Percentiles rank a stretch among this genome's conserved stretches.
Evolutionary conservation across 92 coral and sea anemone genomes (phyloP).

Genomic region (Bergia sp.): DNA sequence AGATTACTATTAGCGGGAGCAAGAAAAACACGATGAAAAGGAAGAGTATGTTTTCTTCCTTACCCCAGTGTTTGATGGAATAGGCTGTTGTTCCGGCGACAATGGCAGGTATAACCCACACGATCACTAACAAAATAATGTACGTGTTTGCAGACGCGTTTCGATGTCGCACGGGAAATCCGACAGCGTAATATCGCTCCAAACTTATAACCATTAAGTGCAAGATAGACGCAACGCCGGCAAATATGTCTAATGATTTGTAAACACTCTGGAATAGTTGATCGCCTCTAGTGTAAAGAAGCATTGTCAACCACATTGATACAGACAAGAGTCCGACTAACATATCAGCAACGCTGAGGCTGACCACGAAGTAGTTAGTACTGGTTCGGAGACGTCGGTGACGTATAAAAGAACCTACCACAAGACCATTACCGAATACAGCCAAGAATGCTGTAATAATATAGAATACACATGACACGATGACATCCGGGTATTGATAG

Average conservation of each 20-base stretch:
- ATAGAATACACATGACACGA: slow-evolving; percentile 71
- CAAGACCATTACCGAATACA: slow-evolving; percentile 86
- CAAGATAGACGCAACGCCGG: slow-evolving; percentile 78
- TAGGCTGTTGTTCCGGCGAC: slow-evolving; percentile 56
- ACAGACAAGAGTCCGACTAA: slow-evolving; percentile 76
- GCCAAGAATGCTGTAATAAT: slow-evolving; percentile 73
- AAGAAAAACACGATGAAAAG: slow-evolving; percentile 73
- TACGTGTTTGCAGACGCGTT: slow-evolving; percentile 72
- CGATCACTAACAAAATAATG: slow-evolving; percentile 58
- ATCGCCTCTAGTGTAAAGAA: slow-evolving; percentile 52
- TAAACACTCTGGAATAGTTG: slow-evolving; percentile 42
- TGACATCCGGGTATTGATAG: slow-evolving; percentile 41
- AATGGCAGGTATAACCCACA: slow-evolving; percentile 79
- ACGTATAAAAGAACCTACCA: slow-evolving; percentile 82
- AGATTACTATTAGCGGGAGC: slow-evolving; percentile 74
- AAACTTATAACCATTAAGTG: slow-evolving; percentile 84
- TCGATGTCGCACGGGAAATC: slow-evolving; percentile 83
- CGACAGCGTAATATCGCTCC: slow-evolving; percentile 83
- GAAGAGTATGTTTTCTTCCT: slow-evolving; percentile 63
- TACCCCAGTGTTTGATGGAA: slow-evolving; percentile 45
- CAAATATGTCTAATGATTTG: slow-evolving; percentile 65
- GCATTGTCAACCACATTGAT: slow-evolving; percentile 75
- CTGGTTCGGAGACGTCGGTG: slow-evolving; percentile 77
- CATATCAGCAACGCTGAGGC: slow-evolving; percentile 80
- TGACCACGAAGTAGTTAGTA: slow-evolving; percentile 85